Base-by-base conservation (phyloP, 1,140 invertebrate genomes). In the Anastrepha ludens region DNA sequence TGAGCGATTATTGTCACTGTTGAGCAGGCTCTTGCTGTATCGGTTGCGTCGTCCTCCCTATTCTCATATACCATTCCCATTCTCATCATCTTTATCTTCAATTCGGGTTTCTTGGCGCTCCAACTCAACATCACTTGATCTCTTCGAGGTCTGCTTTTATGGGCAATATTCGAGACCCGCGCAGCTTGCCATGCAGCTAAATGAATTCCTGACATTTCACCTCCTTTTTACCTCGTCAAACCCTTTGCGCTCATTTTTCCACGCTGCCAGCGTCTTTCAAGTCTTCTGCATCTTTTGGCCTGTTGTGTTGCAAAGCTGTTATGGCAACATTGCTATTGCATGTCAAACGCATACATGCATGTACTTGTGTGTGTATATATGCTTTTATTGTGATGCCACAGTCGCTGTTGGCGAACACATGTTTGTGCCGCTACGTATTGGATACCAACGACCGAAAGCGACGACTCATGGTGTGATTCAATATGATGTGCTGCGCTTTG, bases 81-180 rank as follows among this genome's bases (percentile, higher is more conserved):
- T 13, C 39, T 17, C 65, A 6, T 9, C 64, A 74, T 41, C 15
- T 11, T n/a, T 41, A 17, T 74, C 67, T 15, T 41, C 74, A 81
- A n/a, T 81, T 81, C 55, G 47, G 47, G 13, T 11, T 55, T 20
- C 74, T 55, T 50, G 44, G 58, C 74, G 74, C 47, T 81, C 11
- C 44, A n/a, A 55, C n/a, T 81, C 74, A 81, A 81, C 74, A 81
- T 50, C 74, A 81, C 44, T 81, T 81, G 74, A 81, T 81, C 74
- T 81, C 44, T 81, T 78, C n/a, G 17, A 13, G 20, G 44, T 55
- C n/a, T 7, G 47, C 47, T 20, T 55, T 55, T 17, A 50, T 20
- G 44, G 47, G 44, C 74, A 29, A 81, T 11, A 55, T 4, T 62
- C 60, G 29, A 8, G 29, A 3, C n/a, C 29, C n/a, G 64, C 6